phyloP scores from a whole-genome alignment of 2,797 vertebrate genomes.

The Trematomus bernacchii region DNA sequence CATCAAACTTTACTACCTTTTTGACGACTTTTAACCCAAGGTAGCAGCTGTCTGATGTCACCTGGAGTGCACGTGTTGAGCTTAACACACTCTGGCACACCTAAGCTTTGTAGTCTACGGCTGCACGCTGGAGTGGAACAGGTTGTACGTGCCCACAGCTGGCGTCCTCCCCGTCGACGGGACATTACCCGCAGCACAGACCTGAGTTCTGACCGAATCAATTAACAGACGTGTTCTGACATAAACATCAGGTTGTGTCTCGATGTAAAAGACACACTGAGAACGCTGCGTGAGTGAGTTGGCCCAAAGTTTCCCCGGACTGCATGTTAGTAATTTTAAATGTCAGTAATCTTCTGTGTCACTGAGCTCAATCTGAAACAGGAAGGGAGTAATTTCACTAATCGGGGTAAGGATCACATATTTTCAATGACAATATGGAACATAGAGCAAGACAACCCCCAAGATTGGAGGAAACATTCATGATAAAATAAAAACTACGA shows the following conservation, averaged over 20 bases:
- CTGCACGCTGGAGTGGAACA: slow-evolving; percentile 71
- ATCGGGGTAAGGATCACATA: slow-evolving; percentile 65
- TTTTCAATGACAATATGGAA: slow-evolving; percentile 69
- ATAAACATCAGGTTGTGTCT: slow-evolving; percentile 50
- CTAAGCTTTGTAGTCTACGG: slow-evolving; percentile 60
- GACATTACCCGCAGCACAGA: slow-evolving; percentile 63
- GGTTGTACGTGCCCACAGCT: slow-evolving; percentile 71
- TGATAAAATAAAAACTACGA: slow-evolving; percentile 14
- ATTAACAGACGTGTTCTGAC: slow-evolving; percentile 77
- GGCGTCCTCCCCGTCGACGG: slow-evolving; percentile 62
- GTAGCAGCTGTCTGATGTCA: slow-evolving; percentile 78
- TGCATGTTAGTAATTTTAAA: slow-evolving; percentile 66
- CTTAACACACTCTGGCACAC: slow-evolving; percentile 80
- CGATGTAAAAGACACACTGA: slow-evolving; percentile 29
- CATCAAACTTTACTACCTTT: slow-evolving; percentile 54
- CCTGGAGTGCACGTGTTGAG: slow-evolving; percentile 77
- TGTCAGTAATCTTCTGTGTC: slow-evolving; percentile 66
- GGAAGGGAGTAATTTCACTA: slow-evolving; percentile 67
- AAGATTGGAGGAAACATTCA: slow-evolving; percentile 26
- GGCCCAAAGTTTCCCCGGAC: slow-evolving; percentile 36
- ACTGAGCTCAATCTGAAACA: slow-evolving; percentile 57
- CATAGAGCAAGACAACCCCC: slow-evolving; percentile 25
- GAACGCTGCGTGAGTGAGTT: slow-evolving; percentile 19
- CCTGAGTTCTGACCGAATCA: slow-evolving; percentile 58
- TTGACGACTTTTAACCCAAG: slow-evolving; percentile 55